Evolutionary conservation across 1,140 invertebrate species (phyloP).

Genomic region (Lasaia peninsularis): DNA sequence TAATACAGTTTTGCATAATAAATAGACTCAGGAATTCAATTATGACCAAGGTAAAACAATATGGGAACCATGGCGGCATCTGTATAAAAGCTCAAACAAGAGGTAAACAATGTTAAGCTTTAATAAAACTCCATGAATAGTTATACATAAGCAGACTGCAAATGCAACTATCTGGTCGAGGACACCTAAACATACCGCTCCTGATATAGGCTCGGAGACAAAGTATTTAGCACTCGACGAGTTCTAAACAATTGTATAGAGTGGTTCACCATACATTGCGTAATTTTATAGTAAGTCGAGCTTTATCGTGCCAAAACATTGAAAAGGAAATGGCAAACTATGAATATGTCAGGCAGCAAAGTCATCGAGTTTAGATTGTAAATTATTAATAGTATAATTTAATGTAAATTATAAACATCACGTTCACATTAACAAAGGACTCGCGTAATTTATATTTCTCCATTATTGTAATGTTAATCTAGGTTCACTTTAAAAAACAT

Average conservation of each 20-base stretch:
- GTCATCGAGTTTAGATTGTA: no score
- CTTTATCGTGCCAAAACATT: no score
- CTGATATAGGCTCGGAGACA: slow-evolving; percentile 69
- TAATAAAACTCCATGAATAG: slow-evolving; percentile 67
- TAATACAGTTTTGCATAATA: slow-evolving; percentile 19
- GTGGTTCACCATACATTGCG: slow-evolving; percentile 35
- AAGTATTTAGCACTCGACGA: slow-evolving; percentile 54
- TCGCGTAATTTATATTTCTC: no score
- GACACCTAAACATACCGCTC: slow-evolving; percentile 65
- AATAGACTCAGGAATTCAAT: slow-evolving; percentile 36
- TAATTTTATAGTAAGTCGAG: not conserved
- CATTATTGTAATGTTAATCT: no score
- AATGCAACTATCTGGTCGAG: slow-evolving; percentile 72
- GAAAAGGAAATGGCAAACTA: no score
- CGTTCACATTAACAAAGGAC: no score
- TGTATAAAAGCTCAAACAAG: slow-evolving; percentile 46
- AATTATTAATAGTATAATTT: no score
- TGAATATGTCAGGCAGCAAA: no score
- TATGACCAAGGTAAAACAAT: slow-evolving; percentile 46
- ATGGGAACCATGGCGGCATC: slow-evolving; percentile 40
- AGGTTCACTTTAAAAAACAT: no score
- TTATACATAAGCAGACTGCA: slow-evolving; percentile 65
- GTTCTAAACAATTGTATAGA: slow-evolving; percentile 43
- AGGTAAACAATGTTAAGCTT: slow-evolving; percentile 63
- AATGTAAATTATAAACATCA: no score